A percentile compares a stretch with the other conserved stretches of the same genome.
These are phyloP conservation scores for Zeus faber DNA, from an alignment of 2,113 vertebrate species.

Conservation along the genomic window DNA sequence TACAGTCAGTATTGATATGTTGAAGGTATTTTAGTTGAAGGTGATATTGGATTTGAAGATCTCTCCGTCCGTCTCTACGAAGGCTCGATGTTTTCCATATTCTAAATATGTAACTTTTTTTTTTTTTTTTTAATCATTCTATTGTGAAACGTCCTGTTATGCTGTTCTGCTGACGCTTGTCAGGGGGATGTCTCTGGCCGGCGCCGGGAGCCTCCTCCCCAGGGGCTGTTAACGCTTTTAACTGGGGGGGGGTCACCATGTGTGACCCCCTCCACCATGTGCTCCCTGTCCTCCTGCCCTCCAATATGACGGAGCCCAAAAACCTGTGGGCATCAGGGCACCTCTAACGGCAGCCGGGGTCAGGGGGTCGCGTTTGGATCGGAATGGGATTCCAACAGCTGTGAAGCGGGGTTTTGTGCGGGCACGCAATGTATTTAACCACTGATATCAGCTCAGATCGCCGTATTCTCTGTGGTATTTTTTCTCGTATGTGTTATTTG, in stretches of 20 bases:
- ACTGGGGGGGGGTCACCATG: not conserved
- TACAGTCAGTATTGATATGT: slow-evolving; percentile 50
- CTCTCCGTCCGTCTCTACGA: slow-evolving; percentile 28
- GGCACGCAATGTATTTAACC: slow-evolving; percentile 42
- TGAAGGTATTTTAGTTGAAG: slow-evolving; percentile 25
- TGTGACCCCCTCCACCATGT: not conserved
- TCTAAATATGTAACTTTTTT: slow-evolving; percentile 6
- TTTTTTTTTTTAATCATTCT: slow-evolving; percentile 12
- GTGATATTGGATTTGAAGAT: slow-evolving; percentile 2
- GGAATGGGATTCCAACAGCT: slow-evolving; percentile 50
- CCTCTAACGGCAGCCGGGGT: slow-evolving; percentile 45
- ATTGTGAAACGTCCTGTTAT: slow-evolving; percentile 36
- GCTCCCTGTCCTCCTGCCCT: slow-evolving; percentile 36
- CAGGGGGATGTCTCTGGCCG: too few species aligned
- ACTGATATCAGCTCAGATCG: slow-evolving; percentile 33
- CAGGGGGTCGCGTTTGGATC: slow-evolving; percentile 36
- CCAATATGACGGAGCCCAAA: slow-evolving; percentile 23
- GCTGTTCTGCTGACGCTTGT: slow-evolving; percentile 8
- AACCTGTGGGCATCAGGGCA: slow-evolving; percentile 32
- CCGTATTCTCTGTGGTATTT: slow-evolving; percentile 32
- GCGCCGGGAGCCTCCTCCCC: too few species aligned
- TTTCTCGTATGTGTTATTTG: too few species aligned
- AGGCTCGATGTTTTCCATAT: slow-evolving; percentile 28
- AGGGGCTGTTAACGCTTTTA: slow-evolving; percentile 38
- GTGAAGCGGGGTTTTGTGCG: slow-evolving; percentile 36